These are phyloP conservation scores for Acrocephalus scirpaceus DNA, from an alignment of 2,797 vertebrate species.

Conservation along the genomic window DNA sequence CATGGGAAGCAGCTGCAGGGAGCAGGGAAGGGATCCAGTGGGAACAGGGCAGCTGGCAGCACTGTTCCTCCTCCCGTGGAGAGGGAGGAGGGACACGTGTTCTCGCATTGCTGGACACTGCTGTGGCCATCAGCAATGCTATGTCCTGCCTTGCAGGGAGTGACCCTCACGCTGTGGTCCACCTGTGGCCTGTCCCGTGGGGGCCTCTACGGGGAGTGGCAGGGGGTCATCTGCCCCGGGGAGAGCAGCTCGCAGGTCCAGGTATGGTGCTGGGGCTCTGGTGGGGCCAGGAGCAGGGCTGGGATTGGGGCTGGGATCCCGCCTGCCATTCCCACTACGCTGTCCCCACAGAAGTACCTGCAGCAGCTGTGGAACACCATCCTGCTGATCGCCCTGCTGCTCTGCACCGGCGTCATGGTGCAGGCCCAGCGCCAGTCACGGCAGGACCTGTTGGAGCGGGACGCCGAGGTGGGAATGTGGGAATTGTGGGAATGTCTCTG, in stretches of 20 bases:
- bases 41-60: neutral
- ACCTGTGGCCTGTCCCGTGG: slow-evolving; percentile 92
- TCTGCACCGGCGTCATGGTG: slow-evolving; percentile 90
- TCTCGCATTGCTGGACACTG: fast-evolving
- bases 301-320: fast-evolving
- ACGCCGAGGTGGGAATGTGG: slow-evolving; percentile 84
- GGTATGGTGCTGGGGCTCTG: slow-evolving; percentile 41
- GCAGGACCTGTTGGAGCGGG: slow-evolving; percentile 77
- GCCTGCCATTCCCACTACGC: fast-evolving
- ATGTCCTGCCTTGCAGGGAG: slow-evolving; percentile 76
- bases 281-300: neutral
- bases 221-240: slow-evolving; percentile 92
- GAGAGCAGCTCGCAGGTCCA: slow-evolving; percentile 93
- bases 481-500: slow-evolving; percentile 56
- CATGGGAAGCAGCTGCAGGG: neutral
- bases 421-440: slow-evolving; percentile 90
- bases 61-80: neutral
- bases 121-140: fast-evolving
- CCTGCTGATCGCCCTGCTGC: slow-evolving; percentile 89
- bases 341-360: slow-evolving; percentile 85
- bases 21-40: neutral
- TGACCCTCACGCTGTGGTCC: slow-evolving; percentile 94
- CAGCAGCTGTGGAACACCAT: slow-evolving; percentile 96
- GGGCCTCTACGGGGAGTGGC: slow-evolving; percentile 91
- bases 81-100: neutral